Percentiles rank a stretch among this genome's conserved stretches.
Conservation (phyloP, 2,888 invertebrate genomes). For the Halictus ligatus region DNA sequence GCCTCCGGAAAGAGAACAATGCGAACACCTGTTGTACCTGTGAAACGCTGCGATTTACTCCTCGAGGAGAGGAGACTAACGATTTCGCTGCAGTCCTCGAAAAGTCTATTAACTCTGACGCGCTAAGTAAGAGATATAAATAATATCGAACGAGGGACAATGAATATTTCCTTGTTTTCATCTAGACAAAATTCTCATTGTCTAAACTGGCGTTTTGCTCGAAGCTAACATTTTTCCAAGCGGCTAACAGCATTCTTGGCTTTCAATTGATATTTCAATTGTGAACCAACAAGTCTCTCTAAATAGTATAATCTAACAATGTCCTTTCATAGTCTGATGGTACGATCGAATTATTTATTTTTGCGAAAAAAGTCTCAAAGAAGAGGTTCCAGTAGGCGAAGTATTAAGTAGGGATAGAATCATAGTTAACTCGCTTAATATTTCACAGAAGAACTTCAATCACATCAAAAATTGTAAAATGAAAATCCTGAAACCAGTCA, state of each 20-base stretch:
- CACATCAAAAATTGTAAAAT: too few species aligned
- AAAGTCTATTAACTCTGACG: neutral
- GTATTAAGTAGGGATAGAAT: too few species aligned
- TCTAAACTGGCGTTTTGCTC: neutral
- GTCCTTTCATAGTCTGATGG: neutral
- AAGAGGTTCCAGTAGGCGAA: neutral
- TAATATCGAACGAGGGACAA: neutral
- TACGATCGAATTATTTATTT: neutral
- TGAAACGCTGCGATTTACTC: neutral
- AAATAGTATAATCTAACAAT: neutral
- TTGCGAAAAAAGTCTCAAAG: neutral
- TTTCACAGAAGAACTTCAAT: too few species aligned
- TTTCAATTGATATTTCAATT: neutral
- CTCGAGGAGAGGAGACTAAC: neutral
- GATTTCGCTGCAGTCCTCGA: neutral
- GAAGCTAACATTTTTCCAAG: too few species aligned
- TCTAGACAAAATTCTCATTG: neutral
- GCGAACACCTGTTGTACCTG: conserved; percentile 10
- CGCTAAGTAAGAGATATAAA: neutral
- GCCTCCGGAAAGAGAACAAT: neutral
- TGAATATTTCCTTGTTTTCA: neutral
- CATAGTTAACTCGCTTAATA: too few species aligned
- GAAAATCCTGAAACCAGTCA: too few species aligned
- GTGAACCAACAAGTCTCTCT: neutral
- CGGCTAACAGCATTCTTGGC: too few species aligned